Evolutionary conservation across 2,113 vertebrate species (phyloP).

Genomic region (Microcebus lehilahytsara): DNA sequence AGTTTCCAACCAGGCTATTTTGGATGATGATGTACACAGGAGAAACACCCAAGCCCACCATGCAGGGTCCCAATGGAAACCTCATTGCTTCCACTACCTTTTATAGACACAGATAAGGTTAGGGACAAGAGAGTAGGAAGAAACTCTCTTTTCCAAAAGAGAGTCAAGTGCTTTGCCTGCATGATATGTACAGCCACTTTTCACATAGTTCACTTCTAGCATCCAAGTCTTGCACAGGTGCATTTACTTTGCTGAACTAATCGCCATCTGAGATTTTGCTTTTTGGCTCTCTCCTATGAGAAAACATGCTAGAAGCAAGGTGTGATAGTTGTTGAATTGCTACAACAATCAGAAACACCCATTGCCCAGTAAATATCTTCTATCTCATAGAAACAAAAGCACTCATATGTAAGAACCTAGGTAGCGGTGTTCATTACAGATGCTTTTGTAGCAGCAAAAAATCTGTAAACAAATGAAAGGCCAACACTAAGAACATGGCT

Average conservation of each 20-base stretch:
- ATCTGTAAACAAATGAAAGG: constrained; percentile 6
- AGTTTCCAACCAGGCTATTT: neutral
- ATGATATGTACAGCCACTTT: neutral
- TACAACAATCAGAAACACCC: neutral
- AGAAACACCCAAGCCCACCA: neutral
- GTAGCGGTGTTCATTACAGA: neutral
- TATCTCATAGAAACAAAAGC: neutral
- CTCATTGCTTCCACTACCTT: neutral
- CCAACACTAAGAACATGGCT: neutral
- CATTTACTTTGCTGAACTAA: neutral
- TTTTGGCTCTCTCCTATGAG: neutral
- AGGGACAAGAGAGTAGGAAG: neutral
- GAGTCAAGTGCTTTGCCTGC: neutral
- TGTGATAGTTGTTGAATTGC: neutral
- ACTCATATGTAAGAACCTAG: neutral
- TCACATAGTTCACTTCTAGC: neutral
- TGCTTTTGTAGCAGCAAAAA: neutral
- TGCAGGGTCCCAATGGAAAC: neutral
- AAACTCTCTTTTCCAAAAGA: neutral
- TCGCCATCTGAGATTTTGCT: neutral
- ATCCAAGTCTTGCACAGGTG: neutral
- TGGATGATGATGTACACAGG: neutral
- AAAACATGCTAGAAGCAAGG: neutral
- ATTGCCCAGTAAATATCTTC: neutral
- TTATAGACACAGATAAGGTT: neutral